Conservation (phyloP, 1,140 invertebrate species). For the Drosophila orosa region DNA sequence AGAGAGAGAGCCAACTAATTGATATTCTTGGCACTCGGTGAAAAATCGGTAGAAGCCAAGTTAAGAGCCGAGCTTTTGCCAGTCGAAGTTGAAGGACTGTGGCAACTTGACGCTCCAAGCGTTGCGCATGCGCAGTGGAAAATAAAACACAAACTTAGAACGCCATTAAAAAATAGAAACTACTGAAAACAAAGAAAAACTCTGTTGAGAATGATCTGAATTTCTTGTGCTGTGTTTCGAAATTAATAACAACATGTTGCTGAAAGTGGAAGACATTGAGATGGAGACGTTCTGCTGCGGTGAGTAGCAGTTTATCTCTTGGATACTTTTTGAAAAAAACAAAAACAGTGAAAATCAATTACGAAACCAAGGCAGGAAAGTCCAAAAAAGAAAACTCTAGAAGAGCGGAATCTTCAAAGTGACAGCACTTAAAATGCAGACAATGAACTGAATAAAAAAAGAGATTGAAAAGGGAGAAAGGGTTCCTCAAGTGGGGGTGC, state of each 20-base stretch:
- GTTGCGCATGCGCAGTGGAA: conserved; percentile 60
- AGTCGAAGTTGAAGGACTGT: conserved; percentile 81
- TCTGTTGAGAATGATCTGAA: conserved; percentile 32
- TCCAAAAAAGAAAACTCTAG: background rate
- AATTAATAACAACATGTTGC: conserved; percentile 49
- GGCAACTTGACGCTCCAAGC: conserved; percentile 65
- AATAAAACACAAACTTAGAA: background rate
- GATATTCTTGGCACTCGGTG: conserved; percentile 72
- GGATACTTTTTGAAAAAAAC: background rate
- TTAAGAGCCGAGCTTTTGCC: conserved; percentile 58
- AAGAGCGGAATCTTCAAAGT: conserved; percentile 36
- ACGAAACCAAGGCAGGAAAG: conserved; percentile 13
- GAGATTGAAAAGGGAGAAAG: conserved; percentile 29
- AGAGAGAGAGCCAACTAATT: conserved; percentile 54
- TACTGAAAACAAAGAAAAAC: background rate
- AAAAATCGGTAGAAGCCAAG: conserved; percentile 42
- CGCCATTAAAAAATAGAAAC: background rate
- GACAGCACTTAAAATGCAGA: conserved; percentile 46
- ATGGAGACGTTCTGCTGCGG: conserved; percentile 82
- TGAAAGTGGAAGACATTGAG: conserved; percentile 78
- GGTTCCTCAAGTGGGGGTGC: conserved; percentile 20
- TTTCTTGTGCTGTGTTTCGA: conserved; percentile 9
- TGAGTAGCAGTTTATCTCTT: conserved; percentile 50
- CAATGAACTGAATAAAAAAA: conserved; percentile 8
- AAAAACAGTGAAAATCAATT: conserved; percentile 29